These are phyloP conservation scores for Phortica variegata DNA, from an alignment of 1,140 invertebrate species.

Conservation along the genomic window DNA sequence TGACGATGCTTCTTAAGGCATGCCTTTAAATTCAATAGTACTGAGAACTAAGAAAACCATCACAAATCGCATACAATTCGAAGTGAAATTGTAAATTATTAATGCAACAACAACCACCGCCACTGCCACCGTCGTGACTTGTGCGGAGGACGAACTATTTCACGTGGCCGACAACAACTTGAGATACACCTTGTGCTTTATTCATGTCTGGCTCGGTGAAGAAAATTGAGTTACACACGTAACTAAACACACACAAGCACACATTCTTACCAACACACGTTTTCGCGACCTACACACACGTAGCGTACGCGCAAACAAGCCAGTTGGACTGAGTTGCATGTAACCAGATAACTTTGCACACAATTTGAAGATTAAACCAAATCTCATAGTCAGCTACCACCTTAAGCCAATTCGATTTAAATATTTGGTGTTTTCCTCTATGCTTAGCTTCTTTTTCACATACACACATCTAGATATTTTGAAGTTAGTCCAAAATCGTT, in stretches of 20 bases:
- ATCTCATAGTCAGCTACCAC: constrained; percentile 23
- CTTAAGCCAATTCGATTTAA: constrained; percentile 53
- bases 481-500: no score
- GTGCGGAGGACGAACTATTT: no score
- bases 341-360: no score
- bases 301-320: no score
- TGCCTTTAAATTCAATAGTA: background rate
- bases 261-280: no score
- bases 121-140: background rate
- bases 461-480: no score
- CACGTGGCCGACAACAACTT: no score
- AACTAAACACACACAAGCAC: no score
- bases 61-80: constrained; percentile 53
- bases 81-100: constrained; percentile 56
- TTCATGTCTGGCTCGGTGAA: constrained; percentile 32
- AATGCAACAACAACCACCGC: constrained; percentile 31
- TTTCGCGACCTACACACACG: no score
- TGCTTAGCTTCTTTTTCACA: constrained; percentile 33
- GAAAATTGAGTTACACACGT: constrained; percentile 53
- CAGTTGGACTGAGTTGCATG: no score
- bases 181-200: no score
- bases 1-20: constrained; percentile 20
- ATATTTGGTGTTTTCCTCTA: constrained; percentile 46
- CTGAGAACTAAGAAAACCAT: constrained; percentile 43
- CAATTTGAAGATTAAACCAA: constrained; percentile 45